phyloP scores from a whole-genome alignment of 2,888 invertebrate species.

The Anaspis maculata region DNA sequence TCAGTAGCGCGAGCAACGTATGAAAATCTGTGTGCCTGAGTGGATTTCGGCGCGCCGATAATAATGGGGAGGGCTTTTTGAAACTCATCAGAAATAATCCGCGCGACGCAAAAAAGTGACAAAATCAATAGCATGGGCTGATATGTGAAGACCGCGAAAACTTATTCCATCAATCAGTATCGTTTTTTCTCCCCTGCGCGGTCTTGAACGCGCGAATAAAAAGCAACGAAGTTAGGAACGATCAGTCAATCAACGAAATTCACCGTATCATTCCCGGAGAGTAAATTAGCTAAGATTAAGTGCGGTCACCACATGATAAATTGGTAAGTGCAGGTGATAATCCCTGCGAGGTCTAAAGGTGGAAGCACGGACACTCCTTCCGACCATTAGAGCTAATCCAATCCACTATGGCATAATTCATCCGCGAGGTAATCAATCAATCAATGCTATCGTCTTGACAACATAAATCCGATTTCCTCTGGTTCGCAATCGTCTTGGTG shows the following conservation, averaged over 20 bases:
- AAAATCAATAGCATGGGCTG: too few species aligned
- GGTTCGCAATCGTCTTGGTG: too few species aligned
- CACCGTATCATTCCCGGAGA: conserved; percentile 9
- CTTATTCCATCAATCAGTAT: conserved; percentile 13
- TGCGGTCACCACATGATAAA: conserved; percentile 25
- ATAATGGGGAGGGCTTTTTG: too few species aligned
- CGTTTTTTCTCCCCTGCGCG: conserved; percentile 9
- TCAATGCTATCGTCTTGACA: conserved; percentile 39
- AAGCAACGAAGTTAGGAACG: conserved; percentile 7
- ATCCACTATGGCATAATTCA: conserved; percentile 39
- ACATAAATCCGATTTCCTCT: conserved; percentile 39
- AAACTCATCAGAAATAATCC: too few species aligned
- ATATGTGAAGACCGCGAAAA: too few species aligned
- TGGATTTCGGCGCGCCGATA: too few species aligned
- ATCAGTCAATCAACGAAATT: conserved; percentile 15
- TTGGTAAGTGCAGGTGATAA: conserved; percentile 29
- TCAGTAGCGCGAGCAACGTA: too few species aligned
- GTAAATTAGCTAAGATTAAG: conserved; percentile 22
- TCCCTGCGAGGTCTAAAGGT: conserved; percentile 21
- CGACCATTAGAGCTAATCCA: conserved; percentile 36
- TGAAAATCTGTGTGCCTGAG: too few species aligned
- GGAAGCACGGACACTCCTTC: conserved; percentile 31
- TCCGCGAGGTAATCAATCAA: conserved; percentile 41
- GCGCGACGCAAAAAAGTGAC: too few species aligned
- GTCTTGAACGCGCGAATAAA: conserved; percentile 7